Base-by-base conservation (phyloP, 1,140 invertebrate genomes). In the Lanistes nyassanus region DNA sequence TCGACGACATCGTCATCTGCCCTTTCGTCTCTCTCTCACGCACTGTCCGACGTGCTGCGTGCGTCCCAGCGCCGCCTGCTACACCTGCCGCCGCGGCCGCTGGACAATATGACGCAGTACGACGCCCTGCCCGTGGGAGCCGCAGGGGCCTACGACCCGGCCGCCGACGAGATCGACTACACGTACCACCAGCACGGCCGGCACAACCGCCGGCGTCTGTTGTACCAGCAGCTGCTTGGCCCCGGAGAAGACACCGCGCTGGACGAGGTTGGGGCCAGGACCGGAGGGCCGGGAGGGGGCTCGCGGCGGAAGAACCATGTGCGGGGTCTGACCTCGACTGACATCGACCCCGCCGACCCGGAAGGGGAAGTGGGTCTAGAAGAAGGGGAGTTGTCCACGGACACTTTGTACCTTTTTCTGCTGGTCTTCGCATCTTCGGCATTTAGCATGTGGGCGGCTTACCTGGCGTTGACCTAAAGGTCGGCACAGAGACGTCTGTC, bases 161-260 rank as follows among this genome's bases (percentile, higher is more conserved):
- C 68, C 7, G 68, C 68, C 21, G 68, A 71, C 68, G 68, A 71
- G 34, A 71, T 71, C 68, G 68, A 71, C 53, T 71, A 71, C 68
- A 58, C 19, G 13, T 55, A 37, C 51, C 53, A 71, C 68, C 68
- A 71, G 47, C 55, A 58, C 53, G 68, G 51, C 19, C 68, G 68
- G 5, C 68, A 51, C 31, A 56, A 58, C 53, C 68, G 68, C 7
- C 68, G 68, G 16, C n/a, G 68, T 3, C 53, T 71, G 3, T 29
- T 71, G 68, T 71, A 71, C 31, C 31, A 23, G 19, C 51, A 55
- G 21, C 3, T 51, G 23, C 68, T 23, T 6, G 68, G 56, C 0
- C 26, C 26, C 2, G 34, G 68, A 4, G 7, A 36, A 23, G 31
- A 16, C 31, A 53, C 47, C 7, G 37, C 29, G 29, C 31, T 26